Conservation (phyloP, 2,113 vertebrate species). For the Corythoichthys haematopterus region DNA sequence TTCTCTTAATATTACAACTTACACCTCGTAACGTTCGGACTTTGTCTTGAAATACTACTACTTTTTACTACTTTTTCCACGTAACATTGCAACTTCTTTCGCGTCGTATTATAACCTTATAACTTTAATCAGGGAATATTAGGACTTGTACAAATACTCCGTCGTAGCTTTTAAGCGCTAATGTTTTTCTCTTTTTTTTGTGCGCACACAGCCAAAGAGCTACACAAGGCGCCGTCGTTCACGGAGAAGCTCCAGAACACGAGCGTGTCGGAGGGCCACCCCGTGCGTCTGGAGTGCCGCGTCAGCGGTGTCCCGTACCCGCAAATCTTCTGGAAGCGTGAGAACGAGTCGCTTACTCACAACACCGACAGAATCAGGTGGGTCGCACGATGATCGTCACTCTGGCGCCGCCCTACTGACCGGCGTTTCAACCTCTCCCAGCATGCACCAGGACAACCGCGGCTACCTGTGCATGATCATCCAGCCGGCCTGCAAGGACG, state of each 20-base stretch:
- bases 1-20: too few species aligned
- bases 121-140: too few species aligned
- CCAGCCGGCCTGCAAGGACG: conserved; percentile 91
- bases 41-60: too few species aligned
- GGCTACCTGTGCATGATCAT: conserved; percentile 98
- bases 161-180: too few species aligned
- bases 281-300: conserved; percentile 89
- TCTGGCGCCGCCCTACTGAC: neutral
- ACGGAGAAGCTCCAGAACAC: conserved; percentile 97
- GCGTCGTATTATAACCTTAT: too few species aligned
- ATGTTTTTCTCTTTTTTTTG: conserved; percentile 1
- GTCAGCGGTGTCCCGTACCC: conserved; percentile 83
- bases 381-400: too few species aligned
- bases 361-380: conserved; percentile 95
- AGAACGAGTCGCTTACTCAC: conserved; percentile 95
- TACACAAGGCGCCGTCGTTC: conserved; percentile 88
- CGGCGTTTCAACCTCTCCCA: conserved; percentile 44
- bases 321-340: conserved; percentile 98
- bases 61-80: too few species aligned
- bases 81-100: too few species aligned
- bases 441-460: conserved; percentile 96
- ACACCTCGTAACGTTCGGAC: too few species aligned
- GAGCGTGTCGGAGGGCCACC: conserved; percentile 88
- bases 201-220: conserved; percentile 82
- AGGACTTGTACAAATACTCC: too few species aligned